Conservation (phyloP, 2,797 vertebrate species). For the Gobionotothen gibberifrons region DNA sequence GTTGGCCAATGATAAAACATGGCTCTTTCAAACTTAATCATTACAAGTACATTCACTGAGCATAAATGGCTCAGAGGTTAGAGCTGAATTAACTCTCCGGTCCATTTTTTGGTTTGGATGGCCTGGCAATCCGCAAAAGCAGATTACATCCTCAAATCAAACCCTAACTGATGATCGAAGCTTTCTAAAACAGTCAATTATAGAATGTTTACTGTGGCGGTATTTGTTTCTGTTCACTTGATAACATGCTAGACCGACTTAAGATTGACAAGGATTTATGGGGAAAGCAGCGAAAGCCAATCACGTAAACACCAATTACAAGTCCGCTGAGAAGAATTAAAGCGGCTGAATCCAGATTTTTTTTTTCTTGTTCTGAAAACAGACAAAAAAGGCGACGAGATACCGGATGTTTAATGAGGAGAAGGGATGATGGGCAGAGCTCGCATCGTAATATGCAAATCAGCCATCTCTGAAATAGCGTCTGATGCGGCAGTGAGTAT, state of each 20-base stretch:
- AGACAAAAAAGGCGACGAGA: conserved; percentile 63
- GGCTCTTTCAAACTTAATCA: conserved; percentile 86
- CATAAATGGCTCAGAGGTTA: conserved; percentile 84
- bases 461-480: conserved; percentile 73
- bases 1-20: conserved; percentile 85
- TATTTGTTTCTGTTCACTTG: conserved; percentile 83
- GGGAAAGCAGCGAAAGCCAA: conserved; percentile 75
- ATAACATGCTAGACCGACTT: conserved; percentile 77
- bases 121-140: conserved; percentile 73
- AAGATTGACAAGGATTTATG: conserved; percentile 87
- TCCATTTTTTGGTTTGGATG: conserved; percentile 79
- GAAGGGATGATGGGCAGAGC: conserved; percentile 79
- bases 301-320: conserved; percentile 83
- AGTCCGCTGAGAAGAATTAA: conserved; percentile 78
- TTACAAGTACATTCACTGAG: conserved; percentile 83
- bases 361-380: conserved; percentile 62
- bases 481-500: conserved; percentile 71
- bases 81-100: conserved; percentile 80
- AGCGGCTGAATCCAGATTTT: conserved; percentile 74
- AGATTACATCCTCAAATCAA: conserved; percentile 86
- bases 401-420: conserved; percentile 78
- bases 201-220: conserved; percentile 81
- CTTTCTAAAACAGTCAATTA: conserved; percentile 88
- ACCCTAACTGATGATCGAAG: conserved; percentile 83
- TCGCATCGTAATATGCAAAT: conserved; percentile 81